Conservation (phyloP, 2,113 vertebrate species). For the Catagonus wagneri region DNA sequence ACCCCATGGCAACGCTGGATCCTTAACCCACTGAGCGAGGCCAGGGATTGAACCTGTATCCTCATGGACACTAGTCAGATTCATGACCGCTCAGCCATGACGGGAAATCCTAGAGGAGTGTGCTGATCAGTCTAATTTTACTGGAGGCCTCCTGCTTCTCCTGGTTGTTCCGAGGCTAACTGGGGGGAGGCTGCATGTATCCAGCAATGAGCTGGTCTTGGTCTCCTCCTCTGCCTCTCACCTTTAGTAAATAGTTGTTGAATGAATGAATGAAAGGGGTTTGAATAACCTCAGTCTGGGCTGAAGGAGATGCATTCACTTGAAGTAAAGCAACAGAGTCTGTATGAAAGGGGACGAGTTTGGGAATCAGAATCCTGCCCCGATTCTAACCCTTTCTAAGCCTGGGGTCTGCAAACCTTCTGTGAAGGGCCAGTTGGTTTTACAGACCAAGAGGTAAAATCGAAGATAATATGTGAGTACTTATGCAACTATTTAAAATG, state of each 20-base stretch:
- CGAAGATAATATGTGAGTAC: not conserved
- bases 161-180: fast-evolving
- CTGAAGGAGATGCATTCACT: not conserved
- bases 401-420: not conserved
- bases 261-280: not conserved
- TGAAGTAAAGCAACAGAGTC: not conserved
- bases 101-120: not conserved
- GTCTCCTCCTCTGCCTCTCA: not conserved
- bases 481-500: not conserved
- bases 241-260: not conserved
- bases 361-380: not conserved
- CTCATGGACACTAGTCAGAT: no score
- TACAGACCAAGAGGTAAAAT: not conserved
- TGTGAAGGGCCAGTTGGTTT: not conserved
- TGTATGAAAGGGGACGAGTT: not conserved
- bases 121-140: not conserved
- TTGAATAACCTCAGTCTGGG: not conserved
- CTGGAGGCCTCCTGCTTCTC: fast-evolving
- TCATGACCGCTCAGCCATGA: no score
- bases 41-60: no score
- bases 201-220: not conserved
- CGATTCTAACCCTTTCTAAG: not conserved
- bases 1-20: no score
- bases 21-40: no score
- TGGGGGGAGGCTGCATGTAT: not conserved